phyloP scores from a whole-genome alignment of 2,797 vertebrate species.

The Bryconaethiops microstoma region DNA sequence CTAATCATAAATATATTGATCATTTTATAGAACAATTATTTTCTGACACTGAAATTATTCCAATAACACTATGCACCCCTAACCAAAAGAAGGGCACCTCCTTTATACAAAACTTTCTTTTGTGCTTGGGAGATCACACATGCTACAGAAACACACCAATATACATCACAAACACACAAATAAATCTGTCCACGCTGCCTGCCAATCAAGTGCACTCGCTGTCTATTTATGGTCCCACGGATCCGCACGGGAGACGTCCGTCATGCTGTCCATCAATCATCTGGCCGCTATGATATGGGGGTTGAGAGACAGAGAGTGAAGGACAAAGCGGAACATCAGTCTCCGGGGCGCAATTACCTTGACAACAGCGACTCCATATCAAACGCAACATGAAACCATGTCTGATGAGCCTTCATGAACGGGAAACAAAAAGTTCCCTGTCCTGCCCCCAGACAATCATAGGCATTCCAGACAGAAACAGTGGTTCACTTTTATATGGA shows the following conservation, averaged over 20 bases:
- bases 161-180: constrained; percentile 31
- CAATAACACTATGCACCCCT: too few species aligned
- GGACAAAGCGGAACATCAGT: constrained; percentile 38
- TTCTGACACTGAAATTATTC: too few species aligned
- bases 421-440: too few species aligned
- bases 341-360: constrained; percentile 16
- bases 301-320: constrained; percentile 26
- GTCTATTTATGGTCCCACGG: constrained; percentile 41
- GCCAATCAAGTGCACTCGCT: background rate
- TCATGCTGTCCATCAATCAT: constrained; percentile 51
- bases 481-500: background rate
- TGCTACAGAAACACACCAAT: constrained; percentile 17
- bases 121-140: too few species aligned
- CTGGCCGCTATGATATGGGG: constrained; percentile 36
- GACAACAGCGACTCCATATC: constrained; percentile 44
- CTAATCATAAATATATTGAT: too few species aligned
- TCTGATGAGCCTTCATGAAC: constrained; percentile 32
- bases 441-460: background rate
- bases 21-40: too few species aligned
- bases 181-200: constrained; percentile 28
- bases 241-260: constrained; percentile 29
- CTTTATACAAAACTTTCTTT: too few species aligned
- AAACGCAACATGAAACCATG: constrained; percentile 28
- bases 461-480: background rate
- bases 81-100: too few species aligned